phyloP scores from a whole-genome alignment of 2,888 invertebrate genomes.

The Osmoderma eremita region DNA sequence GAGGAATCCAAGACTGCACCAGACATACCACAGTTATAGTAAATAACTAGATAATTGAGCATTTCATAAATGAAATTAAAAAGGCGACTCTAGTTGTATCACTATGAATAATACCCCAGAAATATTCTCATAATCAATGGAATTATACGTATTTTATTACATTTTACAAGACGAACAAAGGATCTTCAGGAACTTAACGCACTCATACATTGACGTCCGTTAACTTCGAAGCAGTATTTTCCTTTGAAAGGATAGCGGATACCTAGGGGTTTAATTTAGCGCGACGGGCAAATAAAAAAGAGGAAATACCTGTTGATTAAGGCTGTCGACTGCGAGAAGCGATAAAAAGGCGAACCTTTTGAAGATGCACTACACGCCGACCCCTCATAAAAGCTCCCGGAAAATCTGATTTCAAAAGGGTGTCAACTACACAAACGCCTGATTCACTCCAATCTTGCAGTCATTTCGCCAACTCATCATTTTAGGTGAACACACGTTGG shows the following conservation, averaged over 20 bases:
- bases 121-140: background rate
- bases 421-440: slow-evolving; percentile 62
- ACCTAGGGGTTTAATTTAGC: slow-evolving; percentile 28
- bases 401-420: slow-evolving; percentile 61
- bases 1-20: slow-evolving; percentile 57
- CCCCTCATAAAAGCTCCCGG: slow-evolving; percentile 54
- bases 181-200: background rate
- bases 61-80: slow-evolving; percentile 50
- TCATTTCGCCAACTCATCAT: slow-evolving; percentile 57
- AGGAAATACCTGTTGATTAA: slow-evolving; percentile 45
- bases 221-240: background rate
- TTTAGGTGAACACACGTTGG: slow-evolving; percentile 45
- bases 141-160: too few relatives aligned
- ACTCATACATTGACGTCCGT: background rate
- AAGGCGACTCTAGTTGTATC: background rate
- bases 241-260: slow-evolving; percentile 28
- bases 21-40: slow-evolving; percentile 54
- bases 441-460: slow-evolving; percentile 58
- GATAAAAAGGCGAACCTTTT: slow-evolving; percentile 41
- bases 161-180: too few relatives aligned
- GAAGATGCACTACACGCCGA: slow-evolving; percentile 43
- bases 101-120: too few relatives aligned
- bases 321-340: slow-evolving; percentile 38
- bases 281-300: slow-evolving; percentile 23
- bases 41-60: slow-evolving; percentile 59